A percentile compares a stretch with the other conserved stretches of the same genome.
Evolutionary conservation across 2,113 vertebrate genomes (phyloP).

Genomic region (Verasper variegatus): DNA sequence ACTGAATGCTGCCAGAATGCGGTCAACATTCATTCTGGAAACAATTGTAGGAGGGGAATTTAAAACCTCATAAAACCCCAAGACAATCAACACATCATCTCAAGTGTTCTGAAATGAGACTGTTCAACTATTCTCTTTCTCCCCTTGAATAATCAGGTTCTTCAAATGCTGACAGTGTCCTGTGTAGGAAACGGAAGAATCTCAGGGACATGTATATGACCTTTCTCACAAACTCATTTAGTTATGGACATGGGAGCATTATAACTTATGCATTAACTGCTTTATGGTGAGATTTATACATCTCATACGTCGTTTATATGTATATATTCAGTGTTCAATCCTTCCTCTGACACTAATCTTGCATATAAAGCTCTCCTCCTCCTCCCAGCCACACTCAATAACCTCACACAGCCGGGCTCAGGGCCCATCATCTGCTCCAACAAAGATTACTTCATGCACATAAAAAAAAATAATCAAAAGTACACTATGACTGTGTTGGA

Average conservation of each 20-base stretch:
- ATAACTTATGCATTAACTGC: background rate
- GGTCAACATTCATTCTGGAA: conserved; percentile 22
- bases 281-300: background rate
- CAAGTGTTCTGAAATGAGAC: conserved; percentile 7
- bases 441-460: conserved; percentile 37
- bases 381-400: background rate
- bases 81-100: background rate
- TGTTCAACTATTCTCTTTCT: background rate
- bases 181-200: background rate
- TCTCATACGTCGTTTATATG: background rate
- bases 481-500: background rate
- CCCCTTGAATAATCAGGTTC: background rate
- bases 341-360: background rate
- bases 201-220: background rate
- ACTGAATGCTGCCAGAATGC: background rate
- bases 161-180: background rate
- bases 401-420: background rate
- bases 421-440: conserved; percentile 9
- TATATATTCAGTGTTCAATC: background rate
- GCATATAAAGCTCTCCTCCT: background rate
- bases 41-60: conserved; percentile 11
- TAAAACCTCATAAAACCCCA: background rate
- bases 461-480: conserved; percentile 29
- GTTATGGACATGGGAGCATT: background rate
- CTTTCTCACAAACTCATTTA: conserved; percentile 18